Evolutionary conservation across 2,113 vertebrate genomes (phyloP).

Genomic region (Prunella fulvescens): DNA sequence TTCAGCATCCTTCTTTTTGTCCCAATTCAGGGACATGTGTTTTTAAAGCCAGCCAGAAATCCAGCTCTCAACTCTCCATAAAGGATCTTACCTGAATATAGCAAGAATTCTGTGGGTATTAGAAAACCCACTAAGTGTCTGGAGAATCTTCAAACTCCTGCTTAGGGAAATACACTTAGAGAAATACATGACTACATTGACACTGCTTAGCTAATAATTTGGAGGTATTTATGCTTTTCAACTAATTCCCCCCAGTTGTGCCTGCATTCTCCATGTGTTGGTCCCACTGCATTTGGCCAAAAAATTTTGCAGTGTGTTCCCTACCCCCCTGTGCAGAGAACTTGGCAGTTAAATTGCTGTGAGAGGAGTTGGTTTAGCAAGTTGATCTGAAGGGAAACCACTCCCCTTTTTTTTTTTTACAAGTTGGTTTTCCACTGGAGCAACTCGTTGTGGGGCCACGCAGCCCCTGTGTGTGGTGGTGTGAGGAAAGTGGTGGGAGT

Average conservation of each 20-base stretch:
- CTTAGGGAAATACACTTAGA: neutral
- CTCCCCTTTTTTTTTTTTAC: neutral
- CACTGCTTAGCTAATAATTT: neutral
- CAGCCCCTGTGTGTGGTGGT: neutral
- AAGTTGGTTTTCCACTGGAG: neutral
- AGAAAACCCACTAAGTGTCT: neutral
- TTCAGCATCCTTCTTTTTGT: neutral
- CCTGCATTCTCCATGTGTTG: neutral
- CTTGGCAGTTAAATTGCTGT: neutral
- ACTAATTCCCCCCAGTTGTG: neutral
- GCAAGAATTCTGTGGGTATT: neutral
- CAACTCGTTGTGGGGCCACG: neutral
- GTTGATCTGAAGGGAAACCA: neutral
- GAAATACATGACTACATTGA: neutral
- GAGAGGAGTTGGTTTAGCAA: neutral
- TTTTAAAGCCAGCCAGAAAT: neutral
- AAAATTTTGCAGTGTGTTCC: neutral
- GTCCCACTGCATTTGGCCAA: neutral
- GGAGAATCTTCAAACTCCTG: neutral
- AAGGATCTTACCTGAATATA: neutral
- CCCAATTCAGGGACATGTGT: neutral
- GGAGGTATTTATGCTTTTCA: neutral
- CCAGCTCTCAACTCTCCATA: neutral
- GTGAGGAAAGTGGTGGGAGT: neutral
- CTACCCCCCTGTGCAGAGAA: neutral